Conservation (phyloP, 1,140 invertebrate species). For the Sarcophaga bullata region DNA sequence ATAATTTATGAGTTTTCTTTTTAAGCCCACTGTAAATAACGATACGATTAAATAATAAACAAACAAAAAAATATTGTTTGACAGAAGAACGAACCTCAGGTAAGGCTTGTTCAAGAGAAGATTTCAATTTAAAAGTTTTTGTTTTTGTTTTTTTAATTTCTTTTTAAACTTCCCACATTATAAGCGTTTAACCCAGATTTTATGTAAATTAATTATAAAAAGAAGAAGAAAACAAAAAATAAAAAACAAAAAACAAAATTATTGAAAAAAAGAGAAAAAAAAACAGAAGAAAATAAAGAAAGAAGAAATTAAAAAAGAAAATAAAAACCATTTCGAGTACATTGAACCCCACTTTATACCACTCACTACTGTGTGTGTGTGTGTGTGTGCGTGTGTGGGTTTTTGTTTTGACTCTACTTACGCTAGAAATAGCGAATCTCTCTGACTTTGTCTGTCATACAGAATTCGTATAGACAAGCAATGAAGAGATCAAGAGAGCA, state of each 20-base stretch:
- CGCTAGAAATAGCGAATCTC: neutral
- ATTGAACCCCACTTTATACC: neutral
- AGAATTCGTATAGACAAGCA: neutral
- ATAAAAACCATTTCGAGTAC: neutral
- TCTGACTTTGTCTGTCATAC: neutral
- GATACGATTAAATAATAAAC: no score
- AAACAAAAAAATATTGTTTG: no score
- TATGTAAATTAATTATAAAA: conserved; percentile 6
- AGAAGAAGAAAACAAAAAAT: neutral
- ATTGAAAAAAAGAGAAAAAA: no score
- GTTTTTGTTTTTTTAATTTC: no score
- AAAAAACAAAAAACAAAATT: no score
- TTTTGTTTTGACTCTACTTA: neutral
- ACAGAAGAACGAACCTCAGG: no score
- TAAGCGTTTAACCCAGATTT: neutral
- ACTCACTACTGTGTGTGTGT: neutral
- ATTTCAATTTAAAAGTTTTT: neutral
- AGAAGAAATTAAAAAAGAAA: neutral
- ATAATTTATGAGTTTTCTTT: no score
- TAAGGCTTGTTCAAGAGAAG: neutral
- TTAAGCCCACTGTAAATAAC: no score
- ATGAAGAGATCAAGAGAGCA: neutral
- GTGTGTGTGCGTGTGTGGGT: no score
- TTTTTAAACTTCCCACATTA: neutral
- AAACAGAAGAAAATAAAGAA: neutral